Base-by-base conservation (phyloP, 2,888 invertebrate genomes). In the Dryomyza anilis region DNA sequence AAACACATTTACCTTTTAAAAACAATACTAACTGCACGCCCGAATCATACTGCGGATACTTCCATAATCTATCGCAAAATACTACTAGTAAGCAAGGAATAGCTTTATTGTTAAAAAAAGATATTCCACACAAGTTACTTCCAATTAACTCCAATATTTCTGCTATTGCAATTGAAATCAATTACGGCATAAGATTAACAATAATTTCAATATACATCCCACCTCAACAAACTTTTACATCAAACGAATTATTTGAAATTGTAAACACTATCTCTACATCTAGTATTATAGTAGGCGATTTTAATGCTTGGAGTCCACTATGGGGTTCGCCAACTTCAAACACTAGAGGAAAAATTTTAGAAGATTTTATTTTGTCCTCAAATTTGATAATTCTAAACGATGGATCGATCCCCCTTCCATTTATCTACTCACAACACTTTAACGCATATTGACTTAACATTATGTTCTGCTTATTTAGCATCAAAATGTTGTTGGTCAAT, bases 291-390 rank as follows among this genome's bases (percentile, higher is more conserved):
- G 25, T 39, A n/a, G 59, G 64, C 10, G 55, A 67, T 29, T 16
- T 67, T 7, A 67, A 62, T 19, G 56, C 62, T 23, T 67, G 63
- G 65, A 67, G 50, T 39, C 29, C 29, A 6, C 59, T 62, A 2
- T 67, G 64, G 57, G 64, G 67, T 12, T 64, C 57, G 0, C 3
- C 46, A 12, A 7, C 8, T 29, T 33, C 57, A 1, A 62, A 56
- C 29, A 21, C 1, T 27, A 61, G 57, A 45, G 48, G 48, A 25
- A 25, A 56, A n/a, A 60, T 61, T 14, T 29, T 43, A 12, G 62
- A 67, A 55, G 19, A 39, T 30, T 55, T 65, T 33, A 43, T 43
- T 14, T 14, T 14, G 16, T 43, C 3, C 1, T 25, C 50, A 12
- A 50, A 25, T 14, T 16, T 50, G 3, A 14, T 23, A 3, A 12